Conservation (phyloP, 2,797 vertebrate species). For the Myotis daubentonii region DNA sequence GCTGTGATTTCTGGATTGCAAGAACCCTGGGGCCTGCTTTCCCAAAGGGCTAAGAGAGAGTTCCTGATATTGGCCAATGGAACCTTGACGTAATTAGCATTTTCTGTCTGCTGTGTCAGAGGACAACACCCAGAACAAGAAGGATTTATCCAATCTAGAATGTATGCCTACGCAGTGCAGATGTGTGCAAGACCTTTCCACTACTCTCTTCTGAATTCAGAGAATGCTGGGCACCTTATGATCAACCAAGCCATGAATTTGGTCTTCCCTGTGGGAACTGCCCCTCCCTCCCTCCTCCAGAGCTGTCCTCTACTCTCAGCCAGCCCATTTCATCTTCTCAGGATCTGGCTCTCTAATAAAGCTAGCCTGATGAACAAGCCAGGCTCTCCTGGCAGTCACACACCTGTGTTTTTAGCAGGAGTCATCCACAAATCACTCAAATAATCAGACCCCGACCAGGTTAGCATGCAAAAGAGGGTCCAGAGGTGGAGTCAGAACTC, state of each 20-base stretch:
- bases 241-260: not conserved
- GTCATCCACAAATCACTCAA: not conserved
- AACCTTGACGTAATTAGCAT: not conserved
- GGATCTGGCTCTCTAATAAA: not conserved
- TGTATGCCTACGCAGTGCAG: not conserved
- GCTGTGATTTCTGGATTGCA: not conserved
- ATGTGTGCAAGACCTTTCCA: not conserved
- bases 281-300: not conserved
- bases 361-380: not conserved
- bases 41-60: not conserved
- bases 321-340: not conserved
- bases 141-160: not conserved
- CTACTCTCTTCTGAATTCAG: not conserved
- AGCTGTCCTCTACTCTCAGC: not conserved
- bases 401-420: not conserved
- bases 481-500: not conserved
- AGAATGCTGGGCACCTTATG: accelerated
- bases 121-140: not conserved
- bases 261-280: not conserved
- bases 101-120: not conserved
- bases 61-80: not conserved
- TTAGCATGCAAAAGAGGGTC: not conserved
- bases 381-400: not conserved
- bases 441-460: not conserved
- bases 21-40: not conserved